Evolutionary conservation across 2,113 vertebrate genomes (phyloP), one percentile per base, ranked within the genome.

Genomic region (Dolichotis patagonum): DNA sequence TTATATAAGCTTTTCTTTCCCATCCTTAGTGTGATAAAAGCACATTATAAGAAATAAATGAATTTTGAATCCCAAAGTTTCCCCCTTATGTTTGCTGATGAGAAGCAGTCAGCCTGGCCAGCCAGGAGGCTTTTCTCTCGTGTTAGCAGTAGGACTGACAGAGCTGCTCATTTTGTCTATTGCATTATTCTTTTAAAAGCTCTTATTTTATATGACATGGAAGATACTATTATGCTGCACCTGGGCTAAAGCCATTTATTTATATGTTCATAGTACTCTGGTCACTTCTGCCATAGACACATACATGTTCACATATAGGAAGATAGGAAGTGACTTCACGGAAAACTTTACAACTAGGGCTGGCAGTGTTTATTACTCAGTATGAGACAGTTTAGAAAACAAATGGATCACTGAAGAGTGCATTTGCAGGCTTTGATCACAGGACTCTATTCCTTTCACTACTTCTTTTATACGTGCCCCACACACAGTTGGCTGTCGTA

Each of bases 1-100:
- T 97, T 97, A 67, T 43, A 80, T 95, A 98, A 92, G 56, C 35
- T 96, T 97, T 98, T 83, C 58, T 97, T 96, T 96, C 75, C 90
- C 52, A n/a, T 95, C 89, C 95, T 46, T 85, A 69, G 95, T 54
- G 73, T 7, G 46, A 60, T 88, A 73, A 90, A 95, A 98, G n/a
- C 62, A 95, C 58, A 85, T 75, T 95, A 19, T 96, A 63, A 90
- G 87, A 97, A 97, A 95, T 78, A 94, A 75, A 71, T 96, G 83
- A 46, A 43, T 96, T 95, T 73, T 91, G 96, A 20, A 9, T 52
- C 46, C 58, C 56, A 1, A 46, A 78, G 38, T 91, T 56, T 52
- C 19, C 28, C 63, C 32, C 28, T 9, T 62, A 17, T 19, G 14
- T 67, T 30, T 14, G n/a, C 75, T 90, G 35, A 32, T 77, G 6